A percentile compares a stretch with the other conserved stretches of the same genome.
Conservation (phyloP, 2,888 invertebrate genomes). For the Calameuta pallipes region DNA sequence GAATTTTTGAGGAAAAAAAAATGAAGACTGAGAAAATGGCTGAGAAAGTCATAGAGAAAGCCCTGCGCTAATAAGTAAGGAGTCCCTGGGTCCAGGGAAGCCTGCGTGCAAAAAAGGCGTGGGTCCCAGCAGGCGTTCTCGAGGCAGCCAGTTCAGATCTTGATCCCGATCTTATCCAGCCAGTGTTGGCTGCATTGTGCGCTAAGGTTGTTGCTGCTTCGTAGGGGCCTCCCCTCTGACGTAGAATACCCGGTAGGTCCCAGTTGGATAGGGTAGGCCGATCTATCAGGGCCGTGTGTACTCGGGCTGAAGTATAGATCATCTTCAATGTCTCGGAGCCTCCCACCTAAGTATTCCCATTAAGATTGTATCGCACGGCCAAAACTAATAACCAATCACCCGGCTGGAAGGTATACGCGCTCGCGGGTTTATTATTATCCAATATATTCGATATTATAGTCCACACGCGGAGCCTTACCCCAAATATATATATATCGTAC, state of each 20-base stretch:
- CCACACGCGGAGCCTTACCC: neutral
- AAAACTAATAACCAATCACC: conserved; percentile 64
- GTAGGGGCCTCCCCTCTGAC: conserved; percentile 5
- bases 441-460: conserved; percentile 51
- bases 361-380: conserved; percentile 59
- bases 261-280: conserved; percentile 39
- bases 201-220: conserved; percentile 39
- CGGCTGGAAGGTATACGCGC: conserved; percentile 49
- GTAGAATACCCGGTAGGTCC: conserved; percentile 26
- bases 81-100: conserved; percentile 21
- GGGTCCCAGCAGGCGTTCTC: conserved; percentile 58
- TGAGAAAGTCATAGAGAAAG: neutral
- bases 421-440: conserved; percentile 59
- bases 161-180: conserved; percentile 57
- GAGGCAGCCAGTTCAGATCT: conserved; percentile 47
- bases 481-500: neutral
- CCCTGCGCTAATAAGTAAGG: neutral
- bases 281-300: conserved; percentile 41
- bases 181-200: conserved; percentile 56
- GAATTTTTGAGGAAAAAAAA: neutral
- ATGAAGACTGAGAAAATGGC: neutral
- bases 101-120: conserved; percentile 55
- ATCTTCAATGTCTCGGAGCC: conserved; percentile 58
- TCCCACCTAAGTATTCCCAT: conserved; percentile 63
- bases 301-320: conserved; percentile 50